Base-by-base conservation (phyloP, 2,888 invertebrate species). In the Drosophila pegasa region DNA sequence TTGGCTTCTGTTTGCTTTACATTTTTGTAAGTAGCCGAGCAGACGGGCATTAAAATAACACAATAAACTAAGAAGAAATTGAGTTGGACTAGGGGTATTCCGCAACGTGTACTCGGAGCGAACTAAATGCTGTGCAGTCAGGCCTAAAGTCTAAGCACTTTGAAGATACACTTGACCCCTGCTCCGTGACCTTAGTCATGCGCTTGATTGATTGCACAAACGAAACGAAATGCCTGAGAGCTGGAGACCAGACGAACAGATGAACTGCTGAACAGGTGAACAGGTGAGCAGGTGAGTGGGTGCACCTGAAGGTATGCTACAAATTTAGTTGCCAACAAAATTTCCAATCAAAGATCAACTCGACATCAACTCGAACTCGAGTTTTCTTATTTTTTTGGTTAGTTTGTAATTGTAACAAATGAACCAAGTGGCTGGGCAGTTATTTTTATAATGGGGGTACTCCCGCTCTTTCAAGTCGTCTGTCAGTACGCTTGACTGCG, bases 161-260 rank as follows among this genome's bases (percentile, higher is more conserved):
- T 33, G 22, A 16, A 37, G 52, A 45, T 38, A 9, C 45, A 64
- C 63, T 78, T 77, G 79, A 70, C 63, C 80, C 64, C 63, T 29
- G 71, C 37, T 29, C 47, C 51, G 63, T 79, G 83, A 82, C 75
- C 83, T 78, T 73, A 71, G 55, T 71, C 75, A 62, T 81, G 64
- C 83, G 83, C 79, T 82, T 79, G 83, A 79, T 82, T 79, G 79
- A 82, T 82, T 79, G 80, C 79, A 75, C 83, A 79, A 82, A 81
- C 74, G 74, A 67, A 81, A 71, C 68, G 63, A 66, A 74, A 70
- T 80, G 70, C 57, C 60, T 47, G 55, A 58, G 57, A 47, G 47
- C 47, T 7, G 29, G 18, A 27, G 45, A 16, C 16, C 18, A 45
- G 27, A n/a, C 8, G 47, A 48, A 2, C 20, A 18, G 31, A 0